Conservation (phyloP, 1,140 invertebrate species). For the Anthonomus grandis region DNA sequence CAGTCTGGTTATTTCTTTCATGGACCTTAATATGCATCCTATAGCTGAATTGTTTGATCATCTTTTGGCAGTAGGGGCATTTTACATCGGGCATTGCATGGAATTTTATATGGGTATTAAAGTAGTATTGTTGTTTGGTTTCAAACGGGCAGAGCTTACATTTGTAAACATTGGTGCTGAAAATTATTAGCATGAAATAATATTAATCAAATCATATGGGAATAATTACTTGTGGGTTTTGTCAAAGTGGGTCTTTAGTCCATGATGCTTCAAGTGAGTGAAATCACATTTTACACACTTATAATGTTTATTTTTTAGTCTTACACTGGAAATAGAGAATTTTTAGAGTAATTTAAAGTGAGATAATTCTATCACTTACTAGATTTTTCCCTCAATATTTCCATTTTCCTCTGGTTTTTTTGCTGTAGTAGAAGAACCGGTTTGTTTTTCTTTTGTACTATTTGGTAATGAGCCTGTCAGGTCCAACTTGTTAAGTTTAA, state of each 20-base stretch:
- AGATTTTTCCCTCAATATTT: too few relatives aligned
- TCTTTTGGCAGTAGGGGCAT: slow-evolving; percentile 12
- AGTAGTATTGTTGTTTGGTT: slow-evolving; percentile 17
- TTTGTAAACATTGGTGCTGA: background rate
- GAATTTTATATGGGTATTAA: slow-evolving; percentile 7
- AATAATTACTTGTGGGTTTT: slow-evolving; percentile 8
- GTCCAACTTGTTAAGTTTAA: too few relatives aligned
- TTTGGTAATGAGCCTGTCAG: too few relatives aligned
- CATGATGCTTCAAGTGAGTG: background rate
- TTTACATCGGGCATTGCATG: slow-evolving; percentile 4
- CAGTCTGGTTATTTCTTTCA: slow-evolving; percentile 13
- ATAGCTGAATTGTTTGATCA: slow-evolving; percentile 17
- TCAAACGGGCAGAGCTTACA: slow-evolving; percentile 9
- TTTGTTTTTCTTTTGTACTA: too few relatives aligned
- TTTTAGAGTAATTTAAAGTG: too few relatives aligned
- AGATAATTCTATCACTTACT: too few relatives aligned
- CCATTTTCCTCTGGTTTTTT: too few relatives aligned
- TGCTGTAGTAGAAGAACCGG: too few relatives aligned
- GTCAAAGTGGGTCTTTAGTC: slow-evolving; percentile 7
- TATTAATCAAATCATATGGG: background rate
- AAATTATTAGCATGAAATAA: background rate
- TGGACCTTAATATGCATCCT: slow-evolving; percentile 16
- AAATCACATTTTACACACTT: slow-evolving; percentile 15
- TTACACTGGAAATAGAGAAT: slow-evolving; percentile 14
- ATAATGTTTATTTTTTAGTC: slow-evolving; percentile 9